phyloP scores from a whole-genome alignment of 2,888 invertebrate genomes.

The Sisyra nigra region DNA sequence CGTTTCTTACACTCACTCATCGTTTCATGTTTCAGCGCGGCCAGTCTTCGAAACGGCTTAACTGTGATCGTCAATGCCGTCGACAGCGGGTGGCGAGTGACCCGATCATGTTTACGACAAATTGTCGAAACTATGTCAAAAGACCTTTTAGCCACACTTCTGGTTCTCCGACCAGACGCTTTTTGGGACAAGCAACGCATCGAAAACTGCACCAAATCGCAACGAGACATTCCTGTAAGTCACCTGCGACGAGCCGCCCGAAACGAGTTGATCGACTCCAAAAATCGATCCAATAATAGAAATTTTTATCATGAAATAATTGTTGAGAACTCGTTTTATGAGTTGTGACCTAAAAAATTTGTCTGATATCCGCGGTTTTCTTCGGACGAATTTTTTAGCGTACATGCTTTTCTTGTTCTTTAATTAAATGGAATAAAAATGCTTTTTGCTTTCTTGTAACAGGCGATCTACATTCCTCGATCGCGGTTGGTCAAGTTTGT shows the following conservation, averaged over 20 bases:
- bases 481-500: constrained; percentile 51
- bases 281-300: background rate
- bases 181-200: constrained; percentile 61
- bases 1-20: background rate
- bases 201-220: constrained; percentile 47
- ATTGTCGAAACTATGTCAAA: constrained; percentile 30
- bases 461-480: constrained; percentile 55
- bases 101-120: constrained; percentile 40
- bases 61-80: constrained; percentile 47
- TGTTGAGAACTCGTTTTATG: background rate
- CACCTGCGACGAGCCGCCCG: background rate
- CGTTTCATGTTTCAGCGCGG: constrained; percentile 24
- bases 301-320: background rate
- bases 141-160: constrained; percentile 24
- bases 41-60: constrained; percentile 35
- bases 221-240: constrained; percentile 40
- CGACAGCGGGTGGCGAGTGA: constrained; percentile 43
- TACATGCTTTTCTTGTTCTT: no score
- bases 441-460: constrained; percentile 18
- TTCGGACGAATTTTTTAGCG: no score
- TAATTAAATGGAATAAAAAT: background rate
- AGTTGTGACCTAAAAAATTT: no score
- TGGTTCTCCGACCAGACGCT: constrained; percentile 56
- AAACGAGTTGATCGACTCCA: no score
- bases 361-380: no score